Base-by-base conservation (phyloP, 2,113 vertebrate species). In the Mesembrinibis cayennensis region DNA sequence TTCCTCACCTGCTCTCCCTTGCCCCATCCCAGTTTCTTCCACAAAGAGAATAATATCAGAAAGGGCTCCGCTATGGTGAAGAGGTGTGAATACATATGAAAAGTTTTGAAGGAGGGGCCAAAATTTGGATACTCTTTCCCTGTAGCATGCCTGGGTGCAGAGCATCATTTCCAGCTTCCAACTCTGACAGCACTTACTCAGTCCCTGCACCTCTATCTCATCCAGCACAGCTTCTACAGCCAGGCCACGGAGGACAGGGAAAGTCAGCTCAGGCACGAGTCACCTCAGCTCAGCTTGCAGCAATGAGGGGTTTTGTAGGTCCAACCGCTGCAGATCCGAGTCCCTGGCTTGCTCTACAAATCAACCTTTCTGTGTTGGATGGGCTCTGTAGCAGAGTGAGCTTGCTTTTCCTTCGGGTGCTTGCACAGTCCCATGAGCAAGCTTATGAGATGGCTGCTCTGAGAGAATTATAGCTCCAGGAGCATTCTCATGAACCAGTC, bases 261-360 rank as follows among this genome's bases (percentile, higher is more conserved):
- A 83, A 87, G 11, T 16, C 82, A 84, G 17, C 42, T 63, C n/a
- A 74, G 36, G 10, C 4, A 47, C 58, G 42, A 77, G 42, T 45
- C 91, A 86, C 2, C 13, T 69, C 67, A 55, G 40, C 38, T 78
- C 72, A 85, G 73, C 32, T 32, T 63, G 50, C 25, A 84, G 55
- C 20, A 66, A 13, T 38, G 10, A 62, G 13, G 29, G 30, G 9
- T 4, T 58, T 44, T 88, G 32, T n/a, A 72, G 70, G 66, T 44
- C 58, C 25, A 77, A 10, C 11, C 0, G 0, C n/a, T 45, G 30
- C 52, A 80, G 56, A 65, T n/a, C 22, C 0, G 0, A 59, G 38
- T 74, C 50, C 36, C 25, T 30, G 53, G 25, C 50, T 79, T 66
- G 45, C 13, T 65, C 45, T 42, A 58, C 38, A 66, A 70, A 89